Evolutionary conservation across 2,888 invertebrate species (phyloP).

Genomic region (Coelopa pilipes): DNA sequence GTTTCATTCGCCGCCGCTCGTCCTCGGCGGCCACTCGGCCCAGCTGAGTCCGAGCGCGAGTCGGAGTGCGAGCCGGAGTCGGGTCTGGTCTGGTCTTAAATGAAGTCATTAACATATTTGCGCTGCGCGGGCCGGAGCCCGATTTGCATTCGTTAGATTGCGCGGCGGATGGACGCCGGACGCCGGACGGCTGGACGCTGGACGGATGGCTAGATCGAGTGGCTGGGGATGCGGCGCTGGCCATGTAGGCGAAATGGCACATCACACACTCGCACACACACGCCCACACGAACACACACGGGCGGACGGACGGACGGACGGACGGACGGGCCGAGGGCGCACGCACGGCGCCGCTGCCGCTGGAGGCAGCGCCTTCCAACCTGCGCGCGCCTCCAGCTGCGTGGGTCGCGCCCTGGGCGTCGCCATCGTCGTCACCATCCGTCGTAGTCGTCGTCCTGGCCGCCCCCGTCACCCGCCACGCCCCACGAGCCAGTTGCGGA

Average conservation of each 20-base stretch:
- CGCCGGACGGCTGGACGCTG: background rate
- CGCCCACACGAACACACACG: background rate
- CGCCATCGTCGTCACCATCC: background rate
- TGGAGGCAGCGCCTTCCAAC: conserved; percentile 11
- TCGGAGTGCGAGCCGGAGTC: background rate
- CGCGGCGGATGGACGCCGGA: no score
- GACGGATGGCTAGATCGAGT: background rate
- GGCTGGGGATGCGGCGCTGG: conserved; percentile 7
- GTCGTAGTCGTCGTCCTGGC: no score
- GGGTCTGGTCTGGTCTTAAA: conserved; percentile 14
- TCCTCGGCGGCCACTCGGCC: background rate
- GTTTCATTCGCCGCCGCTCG: background rate
- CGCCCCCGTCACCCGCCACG: no score
- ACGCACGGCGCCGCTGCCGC: background rate
- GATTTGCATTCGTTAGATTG: conserved; percentile 18
- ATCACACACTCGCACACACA: conserved; percentile 2
- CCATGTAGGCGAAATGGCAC: conserved; percentile 22
- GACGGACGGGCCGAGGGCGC: no score
- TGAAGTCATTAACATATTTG: conserved; percentile 37
- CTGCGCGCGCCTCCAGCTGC: background rate
- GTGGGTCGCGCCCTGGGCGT: background rate
- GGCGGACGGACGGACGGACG: no score
- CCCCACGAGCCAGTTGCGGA: no score
- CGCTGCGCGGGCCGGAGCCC: background rate
- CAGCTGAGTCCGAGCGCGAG: background rate